Evolutionary conservation across 2,888 invertebrate genomes (phyloP), one percentile per base, ranked within the genome.

Genomic region (Eutolmus rufibarbis): DNA sequence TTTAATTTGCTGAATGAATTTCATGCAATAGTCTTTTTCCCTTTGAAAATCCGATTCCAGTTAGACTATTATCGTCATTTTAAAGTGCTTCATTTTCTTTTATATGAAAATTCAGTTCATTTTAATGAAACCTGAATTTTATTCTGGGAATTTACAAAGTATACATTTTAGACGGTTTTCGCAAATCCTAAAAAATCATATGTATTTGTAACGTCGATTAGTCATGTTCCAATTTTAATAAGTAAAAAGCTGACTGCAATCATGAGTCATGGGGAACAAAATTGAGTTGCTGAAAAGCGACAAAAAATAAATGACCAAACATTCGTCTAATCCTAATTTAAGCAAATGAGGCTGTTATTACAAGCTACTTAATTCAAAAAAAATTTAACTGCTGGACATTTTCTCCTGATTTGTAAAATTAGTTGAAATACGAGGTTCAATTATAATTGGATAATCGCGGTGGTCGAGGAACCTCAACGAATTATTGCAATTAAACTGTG

Each of bases 391-490:
- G 28, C 14, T 7, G n/a, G 40, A 46, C 40, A 79, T 79, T 79
- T 37, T 79, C 51, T 23, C 76, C 79, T 28, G 46, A 51, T 79
- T 51, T 51, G 79, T 79, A 16, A 79, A 79, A 79, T 46, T 79
- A 23, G 51, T 51, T 79, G 5, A 14, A 28, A 4, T 34, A 28
- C 43, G 51, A 28, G 9, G 46, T 46, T 46, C 79, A 79, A 23
- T 79, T 79, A 79, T 51, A 51, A 56, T 16, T n/a, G 51, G 16
- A 51, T 31, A 79, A 51, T 51, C 79, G 31, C 31, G 51, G 16
- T 9, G 51, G 66, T 66, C 28, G 66, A 23, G 66, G 12, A 79
- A 46, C 23, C 34, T 46, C n/a, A 9, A 19, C 12, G 43, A 79
- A 51, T 31, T 79, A 79, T 79, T 79, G 51, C 56, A 79, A 51